Evolutionary conservation across 2,888 invertebrate genomes (phyloP), one percentile per base, ranked within the genome.

Genomic region (Callosobruchus maculatus): DNA sequence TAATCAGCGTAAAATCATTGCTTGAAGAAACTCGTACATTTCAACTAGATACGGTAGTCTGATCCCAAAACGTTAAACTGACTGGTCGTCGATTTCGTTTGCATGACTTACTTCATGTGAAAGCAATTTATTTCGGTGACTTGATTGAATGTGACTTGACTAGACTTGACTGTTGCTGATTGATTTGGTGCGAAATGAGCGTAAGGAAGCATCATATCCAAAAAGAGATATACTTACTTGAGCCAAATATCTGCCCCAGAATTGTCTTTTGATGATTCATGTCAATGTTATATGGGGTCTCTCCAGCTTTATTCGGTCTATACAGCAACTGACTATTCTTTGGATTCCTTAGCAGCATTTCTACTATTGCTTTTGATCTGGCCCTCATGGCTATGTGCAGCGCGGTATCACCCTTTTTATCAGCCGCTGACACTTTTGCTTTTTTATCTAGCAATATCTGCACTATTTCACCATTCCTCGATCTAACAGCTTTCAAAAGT

Each of bases 241-340:
- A 96, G 30, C 98, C 98, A 87, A 97, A 98, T 83, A 98, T 97
- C 86, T 98, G 97, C 1, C 97, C 96, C 67, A 98, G 89, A 80
- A 98, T 97, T 0, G 97, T 96, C 88, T 97, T 97, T 83, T 96
- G 96, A 88, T 97, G 96, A 83, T 93, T 93, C 84, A 97, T 93
- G 88, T 99, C 99, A 81, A 99, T 97, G 84, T 96, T 97, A 88
- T 99, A 99, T 0, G 99, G 98, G 0, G 99, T 99, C 86, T 99
- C 98, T 71, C 98, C 97, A 20, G 94, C 90, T 83, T 95, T 93
- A 87, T 99, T 99, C 20, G 98, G 97, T 81, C 97, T 90, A 87
- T 99, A 98, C 67, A 98, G 88, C 78, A 98, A 89, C 84, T 98
- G 97, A 84, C 97, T 97, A 86, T 99, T 94, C 88, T 97, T 97